phyloP scores from a whole-genome alignment of 2,888 invertebrate genomes.

The Gymnoscelis rufifasciata region DNA sequence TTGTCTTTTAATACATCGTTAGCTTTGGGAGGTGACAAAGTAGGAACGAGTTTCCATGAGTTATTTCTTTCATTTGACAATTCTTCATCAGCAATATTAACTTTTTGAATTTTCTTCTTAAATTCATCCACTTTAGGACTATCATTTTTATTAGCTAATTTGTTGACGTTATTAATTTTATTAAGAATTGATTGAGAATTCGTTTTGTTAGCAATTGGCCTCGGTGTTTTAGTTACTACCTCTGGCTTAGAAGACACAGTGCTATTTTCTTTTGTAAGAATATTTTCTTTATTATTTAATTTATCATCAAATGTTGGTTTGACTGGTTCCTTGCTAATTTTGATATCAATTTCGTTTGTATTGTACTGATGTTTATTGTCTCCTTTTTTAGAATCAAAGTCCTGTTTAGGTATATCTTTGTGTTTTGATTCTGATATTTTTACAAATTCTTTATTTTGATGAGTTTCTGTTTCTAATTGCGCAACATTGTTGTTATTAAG shows the following conservation, averaged over 20 bases:
- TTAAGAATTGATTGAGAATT: constrained; percentile 29
- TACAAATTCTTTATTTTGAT: constrained; percentile 32
- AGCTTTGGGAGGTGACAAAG: constrained; percentile 72
- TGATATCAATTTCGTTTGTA: constrained; percentile 14
- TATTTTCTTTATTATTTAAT: constrained; percentile 17
- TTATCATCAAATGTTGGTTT: constrained; percentile 12
- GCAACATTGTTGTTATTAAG: constrained; percentile 17
- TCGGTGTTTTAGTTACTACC: constrained; percentile 13
- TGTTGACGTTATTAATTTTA: constrained; percentile 29
- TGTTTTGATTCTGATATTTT: constrained; percentile 35
- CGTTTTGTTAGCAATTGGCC: constrained; percentile 22
- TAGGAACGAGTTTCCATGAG: constrained; percentile 80
- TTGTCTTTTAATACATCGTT: constrained; percentile 62
- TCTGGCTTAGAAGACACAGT: constrained; percentile 19
- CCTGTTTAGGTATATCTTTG: constrained; percentile 17
- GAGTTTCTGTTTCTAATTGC: constrained; percentile 17
- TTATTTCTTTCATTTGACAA: constrained; percentile 57
- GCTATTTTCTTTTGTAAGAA: constrained; percentile 5
- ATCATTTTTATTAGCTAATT: constrained; percentile 34
- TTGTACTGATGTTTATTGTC: constrained; percentile 13
- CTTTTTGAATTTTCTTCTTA: constrained; percentile 71
- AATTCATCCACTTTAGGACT: constrained; percentile 67
- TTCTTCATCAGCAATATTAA: constrained; percentile 69
- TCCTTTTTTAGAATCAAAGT: constrained; percentile 8
- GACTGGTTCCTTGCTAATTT: constrained; percentile 3